Percentiles rank a stretch among this genome's conserved stretches.
These are phyloP conservation scores for Campoplex nolae DNA, from an alignment of 2,888 invertebrate genomes.

Conservation along the genomic window DNA sequence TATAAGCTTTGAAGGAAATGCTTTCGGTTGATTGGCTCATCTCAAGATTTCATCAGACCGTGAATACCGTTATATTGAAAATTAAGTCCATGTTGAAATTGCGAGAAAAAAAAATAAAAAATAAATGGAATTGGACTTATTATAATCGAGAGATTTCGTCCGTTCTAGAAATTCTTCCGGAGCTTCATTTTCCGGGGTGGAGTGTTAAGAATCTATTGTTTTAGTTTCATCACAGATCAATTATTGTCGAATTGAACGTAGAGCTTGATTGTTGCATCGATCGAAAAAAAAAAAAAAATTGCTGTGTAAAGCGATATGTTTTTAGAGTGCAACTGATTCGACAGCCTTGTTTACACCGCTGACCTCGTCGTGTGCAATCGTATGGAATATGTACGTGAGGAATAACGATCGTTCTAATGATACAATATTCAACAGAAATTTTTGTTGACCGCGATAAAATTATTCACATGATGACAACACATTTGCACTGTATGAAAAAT, in stretches of 20 bases:
- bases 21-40: neutral
- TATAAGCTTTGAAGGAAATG: neutral
- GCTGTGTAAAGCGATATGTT: neutral
- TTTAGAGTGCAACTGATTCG: neutral
- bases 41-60: neutral
- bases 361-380: conserved; percentile 45
- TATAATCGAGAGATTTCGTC: neutral
- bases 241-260: neutral
- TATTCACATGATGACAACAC: conserved; percentile 1
- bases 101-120: neutral
- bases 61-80: too few relatives aligned
- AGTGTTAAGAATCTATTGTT: neutral
- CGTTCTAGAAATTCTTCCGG: neutral
- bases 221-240: neutral
- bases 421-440: conserved; percentile 15
- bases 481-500: neutral
- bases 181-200: neutral
- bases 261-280: neutral
- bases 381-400: neutral
- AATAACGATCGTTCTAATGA: conserved; percentile 36
- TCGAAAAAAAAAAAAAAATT: neutral
- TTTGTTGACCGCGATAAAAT: conserved; percentile 7
- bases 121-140: neutral
- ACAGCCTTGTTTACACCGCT: conserved; percentile 17
- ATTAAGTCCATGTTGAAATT: neutral